These are phyloP conservation scores for Clusia tigrina DNA, from an alignment of 2,888 invertebrate genomes.

Conservation along the genomic window DNA sequence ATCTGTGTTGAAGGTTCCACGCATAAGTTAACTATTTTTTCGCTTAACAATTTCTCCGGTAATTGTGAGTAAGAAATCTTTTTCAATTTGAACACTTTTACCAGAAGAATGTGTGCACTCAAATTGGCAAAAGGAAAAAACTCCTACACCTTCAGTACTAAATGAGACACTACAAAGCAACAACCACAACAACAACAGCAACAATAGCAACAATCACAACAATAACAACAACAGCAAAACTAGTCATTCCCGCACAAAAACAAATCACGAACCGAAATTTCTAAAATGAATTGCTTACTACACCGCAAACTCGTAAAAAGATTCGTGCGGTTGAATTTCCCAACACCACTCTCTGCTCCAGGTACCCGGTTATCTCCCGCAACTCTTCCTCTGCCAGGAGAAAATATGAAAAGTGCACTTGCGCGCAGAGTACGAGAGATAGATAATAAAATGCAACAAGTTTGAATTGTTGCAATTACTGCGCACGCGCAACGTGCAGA, in stretches of 20 bases:
- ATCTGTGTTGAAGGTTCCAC: too few relatives aligned
- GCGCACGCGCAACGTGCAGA: not conserved
- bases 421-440: not conserved
- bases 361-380: slow-evolving; percentile 11
- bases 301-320: not conserved
- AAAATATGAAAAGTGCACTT: not conserved
- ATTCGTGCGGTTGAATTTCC: not conserved
- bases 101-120: not conserved
- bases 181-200: slow-evolving; percentile 12
- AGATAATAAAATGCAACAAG: not conserved
- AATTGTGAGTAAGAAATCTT: too few relatives aligned
- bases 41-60: too few relatives aligned
- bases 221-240: slow-evolving; percentile 13
- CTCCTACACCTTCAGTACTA: too few relatives aligned
- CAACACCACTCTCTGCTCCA: not conserved
- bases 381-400: not conserved
- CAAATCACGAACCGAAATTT: slow-evolving; percentile 1
- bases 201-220: slow-evolving; percentile 19
- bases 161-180: too few relatives aligned
- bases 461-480: not conserved
- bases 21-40: too few relatives aligned
- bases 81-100: not conserved
- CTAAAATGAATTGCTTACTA: not conserved
- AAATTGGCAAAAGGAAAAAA: too few relatives aligned
- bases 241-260: too few relatives aligned